Evolutionary conservation across 2,888 invertebrate genomes (phyloP).

Genomic region (Erpobdella octoculata): DNA sequence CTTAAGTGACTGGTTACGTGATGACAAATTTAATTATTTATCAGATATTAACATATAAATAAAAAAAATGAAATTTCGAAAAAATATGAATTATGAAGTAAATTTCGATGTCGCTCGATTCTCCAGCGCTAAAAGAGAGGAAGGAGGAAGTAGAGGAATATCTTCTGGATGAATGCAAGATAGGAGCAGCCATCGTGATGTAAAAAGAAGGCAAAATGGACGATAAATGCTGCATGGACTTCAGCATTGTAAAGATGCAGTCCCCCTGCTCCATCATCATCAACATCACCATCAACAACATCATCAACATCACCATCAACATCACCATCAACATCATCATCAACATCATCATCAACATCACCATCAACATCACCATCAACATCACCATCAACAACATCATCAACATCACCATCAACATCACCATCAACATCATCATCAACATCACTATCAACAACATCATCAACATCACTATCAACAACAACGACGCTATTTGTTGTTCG

Average conservation of each 20-base stretch:
- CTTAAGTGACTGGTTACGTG: too few relatives aligned
- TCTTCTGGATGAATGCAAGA: not conserved
- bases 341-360: conserved; percentile 1
- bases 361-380: conserved; percentile 12
- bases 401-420: conserved; percentile 9
- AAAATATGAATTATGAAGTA: too few relatives aligned
- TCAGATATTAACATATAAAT: too few relatives aligned
- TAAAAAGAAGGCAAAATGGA: not conserved
- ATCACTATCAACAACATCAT: not conserved
- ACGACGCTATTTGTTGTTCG: not conserved
- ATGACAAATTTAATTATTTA: too few relatives aligned
- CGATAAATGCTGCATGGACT: too few relatives aligned
- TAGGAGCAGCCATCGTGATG: not conserved
- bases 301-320: not conserved
- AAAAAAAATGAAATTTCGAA: too few relatives aligned
- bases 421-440: conserved; percentile 12
- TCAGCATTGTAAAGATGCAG: not conserved
- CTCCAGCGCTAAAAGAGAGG: not conserved
- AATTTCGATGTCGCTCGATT: not conserved
- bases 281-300: not conserved
- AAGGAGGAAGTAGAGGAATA: not conserved
- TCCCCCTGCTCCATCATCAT: not conserved
- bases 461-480: not conserved
- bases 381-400: conserved; percentile 6
- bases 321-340: conserved; percentile 8